Conservation (phyloP, 2,888 invertebrate species). For the Dugesia japonica region DNA sequence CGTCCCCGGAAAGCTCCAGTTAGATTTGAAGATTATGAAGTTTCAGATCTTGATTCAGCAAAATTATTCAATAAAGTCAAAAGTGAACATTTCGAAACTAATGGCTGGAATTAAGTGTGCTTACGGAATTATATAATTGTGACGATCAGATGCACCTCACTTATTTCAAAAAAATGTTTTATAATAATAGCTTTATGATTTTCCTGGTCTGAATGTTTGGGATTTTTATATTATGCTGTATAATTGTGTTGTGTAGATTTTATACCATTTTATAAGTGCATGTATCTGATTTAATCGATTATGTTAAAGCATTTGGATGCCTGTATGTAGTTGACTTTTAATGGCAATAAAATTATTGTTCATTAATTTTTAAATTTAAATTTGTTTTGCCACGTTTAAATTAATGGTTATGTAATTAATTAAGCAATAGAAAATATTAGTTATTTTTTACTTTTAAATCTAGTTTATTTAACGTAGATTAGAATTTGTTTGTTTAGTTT, state of each 20-base stretch:
- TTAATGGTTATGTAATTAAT: too few relatives aligned
- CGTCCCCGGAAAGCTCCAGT: not conserved
- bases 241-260: not conserved
- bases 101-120: not conserved
- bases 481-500: too few relatives aligned
- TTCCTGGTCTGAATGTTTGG: not conserved
- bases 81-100: not conserved
- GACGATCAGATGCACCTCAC: slow-evolving; percentile 5
- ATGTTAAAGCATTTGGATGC: too few relatives aligned
- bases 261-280: not conserved
- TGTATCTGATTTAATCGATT: not conserved
- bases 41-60: not conserved
- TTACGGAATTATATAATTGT: not conserved
- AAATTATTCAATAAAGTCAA: not conserved
- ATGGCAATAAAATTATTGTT: too few relatives aligned
- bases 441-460: too few relatives aligned
- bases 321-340: too few relatives aligned
- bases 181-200: not conserved
- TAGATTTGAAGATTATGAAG: slow-evolving; percentile 7
- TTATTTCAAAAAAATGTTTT: not conserved
- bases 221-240: not conserved
- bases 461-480: too few relatives aligned
- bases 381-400: too few relatives aligned
- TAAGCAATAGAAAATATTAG: too few relatives aligned
- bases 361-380: too few relatives aligned